Percentiles rank a stretch among this genome's conserved stretches.
Evolutionary conservation across 2,113 vertebrate genomes (phyloP).

Genomic region (Nestor notabilis): DNA sequence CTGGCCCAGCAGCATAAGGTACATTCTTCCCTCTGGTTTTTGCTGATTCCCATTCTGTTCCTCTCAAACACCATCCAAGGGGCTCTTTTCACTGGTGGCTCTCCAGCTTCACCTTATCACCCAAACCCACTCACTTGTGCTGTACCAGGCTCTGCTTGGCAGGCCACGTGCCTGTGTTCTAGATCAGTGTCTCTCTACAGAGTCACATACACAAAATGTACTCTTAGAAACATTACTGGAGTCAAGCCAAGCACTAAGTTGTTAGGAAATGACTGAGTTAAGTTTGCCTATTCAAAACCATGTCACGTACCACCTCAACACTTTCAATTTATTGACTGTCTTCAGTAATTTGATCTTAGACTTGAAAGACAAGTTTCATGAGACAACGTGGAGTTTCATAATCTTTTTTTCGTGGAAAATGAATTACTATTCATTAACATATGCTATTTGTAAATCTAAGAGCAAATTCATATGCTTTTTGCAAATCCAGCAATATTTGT

Average conservation of each 20-base stretch:
- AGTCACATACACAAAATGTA: background rate
- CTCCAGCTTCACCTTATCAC: background rate
- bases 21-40: background rate
- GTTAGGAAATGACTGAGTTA: background rate
- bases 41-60: background rate
- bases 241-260: background rate
- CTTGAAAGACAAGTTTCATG: background rate
- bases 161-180: background rate
- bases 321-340: background rate
- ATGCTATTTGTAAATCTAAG: background rate
- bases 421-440: background rate
- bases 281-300: background rate
- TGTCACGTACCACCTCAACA: background rate
- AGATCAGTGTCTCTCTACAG: background rate
- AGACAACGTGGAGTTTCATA: background rate
- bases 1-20: background rate
- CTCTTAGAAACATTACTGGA: background rate
- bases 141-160: background rate
- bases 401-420: background rate
- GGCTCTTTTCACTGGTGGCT: background rate
- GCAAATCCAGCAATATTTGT: background rate
- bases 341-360: background rate
- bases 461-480: background rate
- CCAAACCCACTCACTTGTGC: background rate
- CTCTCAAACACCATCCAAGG: background rate